A percentile compares a stretch with the other conserved stretches of the same genome.
These are phyloP conservation scores for Lathamus discolor DNA, from an alignment of 2,113 vertebrate genomes.

Conservation along the genomic window DNA sequence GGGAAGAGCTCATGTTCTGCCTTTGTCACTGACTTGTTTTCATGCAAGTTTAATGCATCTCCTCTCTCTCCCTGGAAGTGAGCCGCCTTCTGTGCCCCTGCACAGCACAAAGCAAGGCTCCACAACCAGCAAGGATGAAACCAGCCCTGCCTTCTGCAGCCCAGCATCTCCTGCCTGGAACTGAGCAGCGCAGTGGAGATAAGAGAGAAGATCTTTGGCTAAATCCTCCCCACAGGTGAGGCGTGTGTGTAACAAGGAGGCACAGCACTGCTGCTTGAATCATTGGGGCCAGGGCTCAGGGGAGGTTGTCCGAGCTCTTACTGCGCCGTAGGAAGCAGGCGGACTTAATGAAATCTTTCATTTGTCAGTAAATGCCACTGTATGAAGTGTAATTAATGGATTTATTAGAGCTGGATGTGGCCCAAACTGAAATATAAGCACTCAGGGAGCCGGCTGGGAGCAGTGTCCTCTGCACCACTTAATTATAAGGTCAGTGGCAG, in stretches of 20 bases:
- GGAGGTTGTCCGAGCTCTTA: background rate
- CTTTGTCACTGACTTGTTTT: constrained; percentile 50
- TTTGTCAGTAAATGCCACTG: constrained; percentile 58
- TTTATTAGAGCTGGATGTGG: constrained; percentile 60
- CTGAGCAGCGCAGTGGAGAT: background rate
- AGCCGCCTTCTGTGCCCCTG: background rate
- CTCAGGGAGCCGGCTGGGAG: constrained; percentile 13
- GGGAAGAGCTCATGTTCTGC: constrained; percentile 41
- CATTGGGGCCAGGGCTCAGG: background rate
- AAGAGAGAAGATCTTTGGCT: background rate
- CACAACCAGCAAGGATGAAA: background rate
- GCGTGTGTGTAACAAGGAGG: background rate
- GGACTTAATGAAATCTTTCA: constrained; percentile 55
- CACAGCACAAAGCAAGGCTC: background rate
- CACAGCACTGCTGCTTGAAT: background rate
- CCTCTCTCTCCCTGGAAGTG: constrained; percentile 19
- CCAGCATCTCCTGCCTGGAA: background rate
- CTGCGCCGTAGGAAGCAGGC: background rate
- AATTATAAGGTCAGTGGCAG: constrained; percentile 52
- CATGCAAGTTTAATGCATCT: constrained; percentile 60
- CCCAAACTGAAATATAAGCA: constrained; percentile 61
- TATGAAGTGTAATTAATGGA: constrained; percentile 68
- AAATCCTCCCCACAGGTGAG: background rate
- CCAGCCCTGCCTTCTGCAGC: background rate
- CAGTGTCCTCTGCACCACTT: background rate